Evolutionary conservation across 2,113 vertebrate genomes (phyloP).

Genomic region (Amphiprion ocellaris): DNA sequence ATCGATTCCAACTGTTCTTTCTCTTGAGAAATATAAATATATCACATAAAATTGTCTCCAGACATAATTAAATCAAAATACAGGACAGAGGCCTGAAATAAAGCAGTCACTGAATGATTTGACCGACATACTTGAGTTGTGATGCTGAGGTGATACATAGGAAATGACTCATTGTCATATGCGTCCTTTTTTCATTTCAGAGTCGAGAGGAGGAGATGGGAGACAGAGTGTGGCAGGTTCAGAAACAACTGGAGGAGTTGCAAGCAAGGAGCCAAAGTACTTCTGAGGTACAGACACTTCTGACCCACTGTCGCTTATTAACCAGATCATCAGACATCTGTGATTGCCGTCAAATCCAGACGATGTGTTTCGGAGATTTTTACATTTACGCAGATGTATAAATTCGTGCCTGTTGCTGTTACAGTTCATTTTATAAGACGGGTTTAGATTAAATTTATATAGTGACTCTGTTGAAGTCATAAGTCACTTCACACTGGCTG

Average conservation of each 20-base stretch:
- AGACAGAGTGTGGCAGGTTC: slow-evolving; percentile 89
- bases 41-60: slow-evolving; percentile 16
- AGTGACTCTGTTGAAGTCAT: slow-evolving; percentile 57
- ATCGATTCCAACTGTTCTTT: no score
- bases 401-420: slow-evolving; percentile 33
- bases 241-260: slow-evolving; percentile 89
- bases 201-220: slow-evolving; percentile 96
- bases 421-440: slow-evolving; percentile 25
- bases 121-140: slow-evolving; percentile 54
- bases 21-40: no score
- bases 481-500: slow-evolving; percentile 45
- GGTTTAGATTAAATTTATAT: slow-evolving; percentile 33
- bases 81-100: slow-evolving; percentile 28
- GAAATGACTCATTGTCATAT: slow-evolving; percentile 53
- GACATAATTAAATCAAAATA: slow-evolving; percentile 29
- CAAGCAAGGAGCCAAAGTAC: slow-evolving; percentile 76
- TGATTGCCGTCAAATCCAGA: background rate
- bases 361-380: slow-evolving; percentile 18
- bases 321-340: slow-evolving; percentile 43
- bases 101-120: slow-evolving; percentile 12
- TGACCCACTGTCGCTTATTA: background rate
- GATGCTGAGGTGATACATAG: slow-evolving; percentile 61
- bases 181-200: slow-evolving; percentile 72
- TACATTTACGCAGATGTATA: slow-evolving; percentile 33
- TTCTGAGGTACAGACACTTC: slow-evolving; percentile 81